phyloP scores from a whole-genome alignment of 2,888 invertebrate genomes.

The Hemicrepidius hirtus region DNA sequence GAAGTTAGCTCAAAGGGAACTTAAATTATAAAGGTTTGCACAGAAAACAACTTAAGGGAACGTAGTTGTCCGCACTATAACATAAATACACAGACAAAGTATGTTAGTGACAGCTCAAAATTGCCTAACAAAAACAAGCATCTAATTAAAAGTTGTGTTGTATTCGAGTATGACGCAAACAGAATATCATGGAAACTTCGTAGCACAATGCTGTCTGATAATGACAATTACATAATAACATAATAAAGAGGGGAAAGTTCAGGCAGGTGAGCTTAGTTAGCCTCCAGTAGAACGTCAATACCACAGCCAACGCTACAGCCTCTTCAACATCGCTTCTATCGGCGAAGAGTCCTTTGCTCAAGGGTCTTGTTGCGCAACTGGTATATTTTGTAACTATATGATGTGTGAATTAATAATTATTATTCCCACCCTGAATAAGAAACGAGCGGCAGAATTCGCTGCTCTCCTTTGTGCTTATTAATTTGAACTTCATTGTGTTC shows the following conservation, averaged over 20 bases:
- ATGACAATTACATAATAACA: constrained; percentile 45
- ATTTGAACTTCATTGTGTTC: constrained; percentile 21
- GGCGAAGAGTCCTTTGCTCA: constrained; percentile 28
- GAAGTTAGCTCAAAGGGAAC: neutral
- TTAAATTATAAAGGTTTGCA: neutral
- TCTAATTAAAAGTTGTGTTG: constrained; percentile 45
- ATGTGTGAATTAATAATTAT: constrained; percentile 30
- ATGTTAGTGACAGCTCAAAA: constrained; percentile 41
- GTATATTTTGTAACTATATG: constrained; percentile 1
- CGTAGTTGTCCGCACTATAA: constrained; percentile 21
- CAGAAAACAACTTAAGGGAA: constrained; percentile 22
- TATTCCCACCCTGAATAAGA: constrained; percentile 5
- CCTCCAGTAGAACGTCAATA: constrained; percentile 39
- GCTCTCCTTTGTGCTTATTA: constrained; percentile 6
- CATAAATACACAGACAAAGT: constrained; percentile 38
- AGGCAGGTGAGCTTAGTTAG: constrained; percentile 30
- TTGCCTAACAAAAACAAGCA: constrained; percentile 46
- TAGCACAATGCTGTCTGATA: constrained; percentile 40
- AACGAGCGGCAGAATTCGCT: constrained; percentile 5
- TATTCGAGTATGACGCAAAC: constrained; percentile 41
- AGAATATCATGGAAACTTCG: constrained; percentile 43
- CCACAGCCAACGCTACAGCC: constrained; percentile 16
- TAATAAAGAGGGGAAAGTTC: constrained; percentile 42
- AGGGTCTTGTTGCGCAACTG: constrained; percentile 33
- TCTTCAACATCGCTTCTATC: constrained; percentile 16